phyloP scores from a whole-genome alignment of 2,113 vertebrate species.

The Gnathonemus echidnorhynchus region DNA sequence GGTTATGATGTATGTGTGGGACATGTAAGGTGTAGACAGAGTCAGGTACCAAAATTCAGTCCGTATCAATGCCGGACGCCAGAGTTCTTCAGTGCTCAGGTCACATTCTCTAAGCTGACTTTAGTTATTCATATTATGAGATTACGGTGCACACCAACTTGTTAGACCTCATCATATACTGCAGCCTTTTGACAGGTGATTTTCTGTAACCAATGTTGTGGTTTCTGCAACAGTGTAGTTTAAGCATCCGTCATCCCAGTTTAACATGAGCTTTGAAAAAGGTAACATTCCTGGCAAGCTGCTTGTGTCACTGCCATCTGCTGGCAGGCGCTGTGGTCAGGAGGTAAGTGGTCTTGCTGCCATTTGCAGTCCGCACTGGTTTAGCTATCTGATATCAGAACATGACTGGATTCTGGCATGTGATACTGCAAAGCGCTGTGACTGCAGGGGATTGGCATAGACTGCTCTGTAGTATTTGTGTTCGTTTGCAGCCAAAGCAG shows the following conservation, averaged over 20 bases:
- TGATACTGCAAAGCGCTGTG: background rate
- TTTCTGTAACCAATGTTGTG: background rate
- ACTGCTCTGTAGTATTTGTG: background rate
- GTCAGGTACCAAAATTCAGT: background rate
- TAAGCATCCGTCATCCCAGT: background rate
- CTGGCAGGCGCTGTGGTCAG: background rate
- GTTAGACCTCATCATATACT: background rate
- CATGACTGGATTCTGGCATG: background rate
- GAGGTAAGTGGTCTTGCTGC: background rate
- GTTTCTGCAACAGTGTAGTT: background rate
- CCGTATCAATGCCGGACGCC: background rate
- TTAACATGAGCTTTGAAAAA: background rate
- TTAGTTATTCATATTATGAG: background rate
- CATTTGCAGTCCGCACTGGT: background rate
- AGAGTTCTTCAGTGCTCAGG: background rate
- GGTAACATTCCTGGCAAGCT: background rate
- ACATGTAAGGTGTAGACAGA: background rate
- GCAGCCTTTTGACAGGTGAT: background rate
- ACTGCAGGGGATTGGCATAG: background rate
- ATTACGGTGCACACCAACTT: background rate
- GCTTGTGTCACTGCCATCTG: background rate
- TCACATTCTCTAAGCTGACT: background rate
- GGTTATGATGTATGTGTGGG: background rate
- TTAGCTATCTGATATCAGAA: background rate
- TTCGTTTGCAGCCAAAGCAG: background rate